These are phyloP conservation scores for Ardeotis arabs DNA, from an alignment of 2,113 vertebrate genomes.

Conservation along the genomic window DNA sequence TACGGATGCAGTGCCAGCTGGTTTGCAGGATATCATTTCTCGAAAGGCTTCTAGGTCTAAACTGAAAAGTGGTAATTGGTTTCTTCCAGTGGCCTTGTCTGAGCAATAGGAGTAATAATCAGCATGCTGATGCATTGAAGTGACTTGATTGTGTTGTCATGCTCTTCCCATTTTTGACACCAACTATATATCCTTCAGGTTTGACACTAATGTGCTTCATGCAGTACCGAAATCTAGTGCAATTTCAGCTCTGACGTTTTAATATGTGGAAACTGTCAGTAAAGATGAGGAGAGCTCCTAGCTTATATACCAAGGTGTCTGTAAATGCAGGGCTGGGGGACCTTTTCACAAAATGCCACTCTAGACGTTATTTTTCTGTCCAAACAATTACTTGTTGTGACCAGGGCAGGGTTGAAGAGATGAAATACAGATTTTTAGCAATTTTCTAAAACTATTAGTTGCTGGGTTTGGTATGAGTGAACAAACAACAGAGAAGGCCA, in stretches of 20 bases:
- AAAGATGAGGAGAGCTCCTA: background rate
- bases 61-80: background rate
- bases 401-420: background rate
- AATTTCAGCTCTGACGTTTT: background rate
- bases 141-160: background rate
- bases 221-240: background rate
- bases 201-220: background rate
- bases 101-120: background rate
- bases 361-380: background rate
- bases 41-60: background rate
- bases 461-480: background rate
- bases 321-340: background rate
- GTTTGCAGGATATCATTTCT: background rate
- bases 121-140: background rate
- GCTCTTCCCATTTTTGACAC: background rate
- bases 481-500: background rate
- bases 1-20: conserved; percentile 5
- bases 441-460: background rate
- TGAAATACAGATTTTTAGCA: background rate
- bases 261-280: background rate
- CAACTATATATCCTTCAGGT: background rate
- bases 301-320: background rate
- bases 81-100: background rate
- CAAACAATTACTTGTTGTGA: background rate
- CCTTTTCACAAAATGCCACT: background rate